Percentiles rank a stretch among this genome's conserved stretches.
Evolutionary conservation across 2,888 invertebrate genomes (phyloP).

Genomic region (Phymatocera aterrima): DNA sequence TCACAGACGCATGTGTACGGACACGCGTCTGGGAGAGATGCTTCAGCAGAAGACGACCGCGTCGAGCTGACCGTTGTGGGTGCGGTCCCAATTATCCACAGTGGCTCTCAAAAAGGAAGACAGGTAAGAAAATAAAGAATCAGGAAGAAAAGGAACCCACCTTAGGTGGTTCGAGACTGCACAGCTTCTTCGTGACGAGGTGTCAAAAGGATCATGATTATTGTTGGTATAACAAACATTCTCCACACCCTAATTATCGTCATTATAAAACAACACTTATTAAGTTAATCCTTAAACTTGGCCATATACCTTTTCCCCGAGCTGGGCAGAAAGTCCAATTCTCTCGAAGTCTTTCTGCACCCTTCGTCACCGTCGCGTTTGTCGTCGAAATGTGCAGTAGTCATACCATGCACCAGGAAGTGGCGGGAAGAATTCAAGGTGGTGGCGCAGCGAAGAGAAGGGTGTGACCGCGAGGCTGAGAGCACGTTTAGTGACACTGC

Average conservation of each 20-base stretch:
- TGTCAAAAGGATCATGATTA: conserved; percentile 26
- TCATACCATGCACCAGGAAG: conserved; percentile 27
- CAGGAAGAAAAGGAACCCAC: conserved; percentile 12
- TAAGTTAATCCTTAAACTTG: neutral
- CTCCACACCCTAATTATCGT: neutral
- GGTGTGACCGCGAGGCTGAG: conserved; percentile 29
- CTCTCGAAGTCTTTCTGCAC: neutral
- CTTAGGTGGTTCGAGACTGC: neutral
- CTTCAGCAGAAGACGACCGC: conserved; percentile 3
- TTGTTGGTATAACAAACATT: conserved; percentile 1
- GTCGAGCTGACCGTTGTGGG: conserved; percentile 53
- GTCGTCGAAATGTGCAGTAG: neutral
- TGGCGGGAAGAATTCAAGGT: neutral
- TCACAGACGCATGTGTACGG: neutral
- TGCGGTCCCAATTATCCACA: conserved; percentile 66
- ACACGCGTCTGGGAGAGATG: neutral
- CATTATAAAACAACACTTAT: no score
- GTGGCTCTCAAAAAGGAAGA: conserved; percentile 58
- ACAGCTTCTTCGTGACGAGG: conserved; percentile 16
- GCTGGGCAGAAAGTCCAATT: neutral
- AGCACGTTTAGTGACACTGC: conserved; percentile 36
- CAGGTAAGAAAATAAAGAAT: conserved; percentile 27
- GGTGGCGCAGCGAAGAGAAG: neutral
- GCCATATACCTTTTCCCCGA: neutral
- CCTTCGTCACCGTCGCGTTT: neutral